Evolutionary conservation across 2,888 invertebrate species (phyloP), one percentile per base, ranked within the genome.

Genomic region (Idaea straminata): DNA sequence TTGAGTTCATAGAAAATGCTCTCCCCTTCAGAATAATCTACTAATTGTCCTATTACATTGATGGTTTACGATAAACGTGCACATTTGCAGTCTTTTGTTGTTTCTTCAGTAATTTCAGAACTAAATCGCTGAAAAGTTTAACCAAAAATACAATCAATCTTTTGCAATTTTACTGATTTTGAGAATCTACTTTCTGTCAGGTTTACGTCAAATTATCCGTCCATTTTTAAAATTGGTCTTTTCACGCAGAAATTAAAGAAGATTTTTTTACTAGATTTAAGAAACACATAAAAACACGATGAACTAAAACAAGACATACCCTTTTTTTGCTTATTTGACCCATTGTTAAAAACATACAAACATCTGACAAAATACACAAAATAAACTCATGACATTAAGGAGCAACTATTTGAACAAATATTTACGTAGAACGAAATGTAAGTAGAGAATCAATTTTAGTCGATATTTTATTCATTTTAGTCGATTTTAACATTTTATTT

Each of bases 1-100:
- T 91, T 76, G 93, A 86, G 93, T 91, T 93, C 93, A 93, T 93
- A 92, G 93, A 93, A 93, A 90, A 82, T 87, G 79, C 80, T 86
- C 75, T 82, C 71, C 73, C 79, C 81, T 78, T 79, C 80, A 83
- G 83, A 84, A 78, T 79, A 85, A 82, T 81, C 79, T 80, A 59
- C 78, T 83, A 82, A 82, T 75, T 73, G 73, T 74, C 70, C 74
- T 78, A 77, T 78, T 80, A 82, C 79, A 84, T 82, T 86, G 85
- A 86, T 83, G 75, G 80, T 81, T 75, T 68, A 75, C 72, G 66
- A 73, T 81, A 67, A 73, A 73, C 69, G 70, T 77, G 71, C 79
- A 80, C 86, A 86, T 88, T 80, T 75, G 78, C 64, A 62, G 63
- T 67, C 38, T 69, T 59, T 69, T 63, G 64, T 66, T 71, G 68